Evolutionary conservation across 2,888 invertebrate genomes (phyloP).

Genomic region (Seira ritae): DNA sequence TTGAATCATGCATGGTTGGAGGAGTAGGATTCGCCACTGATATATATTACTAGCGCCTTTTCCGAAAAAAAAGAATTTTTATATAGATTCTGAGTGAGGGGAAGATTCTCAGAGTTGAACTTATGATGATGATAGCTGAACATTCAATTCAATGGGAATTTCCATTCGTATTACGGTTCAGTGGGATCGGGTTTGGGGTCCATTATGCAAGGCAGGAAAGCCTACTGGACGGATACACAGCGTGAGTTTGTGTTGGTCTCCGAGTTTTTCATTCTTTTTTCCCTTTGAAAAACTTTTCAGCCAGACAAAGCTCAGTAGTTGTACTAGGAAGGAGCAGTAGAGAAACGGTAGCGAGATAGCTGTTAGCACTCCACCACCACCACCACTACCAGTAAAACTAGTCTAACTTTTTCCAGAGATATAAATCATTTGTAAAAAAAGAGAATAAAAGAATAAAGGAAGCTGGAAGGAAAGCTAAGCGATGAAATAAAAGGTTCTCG

Average conservation of each 20-base stretch:
- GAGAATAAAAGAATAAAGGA: slow-evolving; percentile 13
- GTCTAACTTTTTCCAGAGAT: slow-evolving; percentile 31
- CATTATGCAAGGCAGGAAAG: slow-evolving; percentile 8
- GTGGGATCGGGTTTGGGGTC: neutral
- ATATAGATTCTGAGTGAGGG: neutral
- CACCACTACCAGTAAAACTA: slow-evolving; percentile 11
- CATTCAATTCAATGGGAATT: neutral
- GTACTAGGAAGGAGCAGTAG: too few relatives aligned
- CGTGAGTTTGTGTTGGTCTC: slow-evolving; percentile 7
- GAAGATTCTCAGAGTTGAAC: neutral
- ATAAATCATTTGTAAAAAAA: slow-evolving; percentile 52
- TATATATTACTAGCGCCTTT: neutral
- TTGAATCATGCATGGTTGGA: neutral
- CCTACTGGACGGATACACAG: slow-evolving; percentile 1
- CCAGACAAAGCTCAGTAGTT: neutral
- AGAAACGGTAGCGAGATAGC: slow-evolving; percentile 5
- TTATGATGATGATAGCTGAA: neutral
- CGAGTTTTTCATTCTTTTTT: neutral
- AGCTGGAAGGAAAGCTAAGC: slow-evolving; percentile 23
- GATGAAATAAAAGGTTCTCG: slow-evolving; percentile 37
- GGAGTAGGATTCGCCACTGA: neutral
- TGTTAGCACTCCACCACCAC: neutral
- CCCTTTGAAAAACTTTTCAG: neutral
- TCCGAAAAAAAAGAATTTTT: neutral
- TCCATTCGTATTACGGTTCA: neutral